Evolutionary conservation across 2,888 invertebrate genomes (phyloP), one percentile per base, ranked within the genome.

Genomic region (Lymantria monacha): DNA sequence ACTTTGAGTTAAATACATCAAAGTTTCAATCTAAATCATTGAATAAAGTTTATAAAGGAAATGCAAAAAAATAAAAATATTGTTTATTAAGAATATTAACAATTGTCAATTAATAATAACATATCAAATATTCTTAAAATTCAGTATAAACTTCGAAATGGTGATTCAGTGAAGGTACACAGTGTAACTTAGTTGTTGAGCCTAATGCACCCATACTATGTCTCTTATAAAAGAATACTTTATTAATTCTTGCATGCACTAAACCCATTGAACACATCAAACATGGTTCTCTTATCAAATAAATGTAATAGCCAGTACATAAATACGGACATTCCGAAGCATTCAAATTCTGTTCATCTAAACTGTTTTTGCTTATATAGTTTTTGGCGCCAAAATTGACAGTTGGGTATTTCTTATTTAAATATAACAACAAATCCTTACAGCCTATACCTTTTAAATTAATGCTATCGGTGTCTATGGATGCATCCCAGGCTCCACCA

Each of bases 241-340:
- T 92, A 48, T 94, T 94, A 0, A 94, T 94, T 57, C 99, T 91
- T n/a, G 97, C 97, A 81, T 99, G 99, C 0, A 98, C 93, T 49
- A 99, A 87, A 0, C 96, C 98, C 99, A 99, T 99, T 0, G 97
- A 92, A 85, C 99, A 99, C 95, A 99, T 97, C 0, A 96, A 78
- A 84, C 99, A 99, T 0, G 99, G 98, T 79, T 99, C 99, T 55
- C 93, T 92, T 0, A 95, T 93, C 41, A 96, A 79, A 76, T 97
- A 98, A 1, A 96, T 85, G 85, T 97, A 95, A 81, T 96, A 97
- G 1, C 96, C 96, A 0, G 98, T 97, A 83, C 97, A 97, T 44
- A 97, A 85, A 79, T 97, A 97, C 0, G 96, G 95, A 1, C 94
- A 93, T 44, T 87, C 72, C 0, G 69, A 62, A 15, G 55, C 48